A percentile compares a stretch with the other conserved stretches of the same genome.
Conservation (phyloP, 2,113 vertebrate species). For the Trichechus manatus region DNA sequence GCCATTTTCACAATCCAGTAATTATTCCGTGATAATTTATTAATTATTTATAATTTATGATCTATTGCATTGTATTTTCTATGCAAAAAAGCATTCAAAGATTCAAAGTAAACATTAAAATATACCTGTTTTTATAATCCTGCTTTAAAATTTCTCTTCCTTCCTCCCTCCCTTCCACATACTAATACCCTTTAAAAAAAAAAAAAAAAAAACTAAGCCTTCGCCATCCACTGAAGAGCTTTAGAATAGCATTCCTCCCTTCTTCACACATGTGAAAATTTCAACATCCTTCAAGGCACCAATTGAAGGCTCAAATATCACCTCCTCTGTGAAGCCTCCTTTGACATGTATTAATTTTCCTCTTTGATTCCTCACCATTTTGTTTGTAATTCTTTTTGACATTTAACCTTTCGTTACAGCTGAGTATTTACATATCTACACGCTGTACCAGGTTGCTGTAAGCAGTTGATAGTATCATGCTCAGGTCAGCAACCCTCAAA, state of each 20-base stretch:
- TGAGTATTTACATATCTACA: neutral
- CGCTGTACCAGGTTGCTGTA: neutral
- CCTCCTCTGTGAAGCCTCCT: neutral
- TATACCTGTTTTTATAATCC: neutral
- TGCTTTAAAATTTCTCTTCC: conserved; percentile 43
- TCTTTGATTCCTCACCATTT: conserved; percentile 10
- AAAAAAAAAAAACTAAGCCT: neutral
- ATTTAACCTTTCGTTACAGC: neutral
- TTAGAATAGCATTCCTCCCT: neutral
- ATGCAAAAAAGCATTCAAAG: conserved; percentile 8
- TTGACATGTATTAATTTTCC: neutral
- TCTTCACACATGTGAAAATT: conserved; percentile 23
- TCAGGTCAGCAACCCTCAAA: neutral
- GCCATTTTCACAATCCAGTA: neutral
- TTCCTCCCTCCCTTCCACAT: neutral
- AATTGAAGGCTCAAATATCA: neutral
- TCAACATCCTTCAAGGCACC: neutral
- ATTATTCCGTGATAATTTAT: neutral
- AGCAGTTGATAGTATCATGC: neutral
- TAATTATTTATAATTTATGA: neutral
- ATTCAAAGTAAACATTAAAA: conserved; percentile 49
- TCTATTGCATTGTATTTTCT: conserved; percentile 14
- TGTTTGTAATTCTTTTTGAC: conserved; percentile 31
- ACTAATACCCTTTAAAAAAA: neutral
- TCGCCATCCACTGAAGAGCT: neutral